These are phyloP conservation scores for Euura lappo DNA, from an alignment of 1,140 invertebrate species.

Conservation along the genomic window DNA sequence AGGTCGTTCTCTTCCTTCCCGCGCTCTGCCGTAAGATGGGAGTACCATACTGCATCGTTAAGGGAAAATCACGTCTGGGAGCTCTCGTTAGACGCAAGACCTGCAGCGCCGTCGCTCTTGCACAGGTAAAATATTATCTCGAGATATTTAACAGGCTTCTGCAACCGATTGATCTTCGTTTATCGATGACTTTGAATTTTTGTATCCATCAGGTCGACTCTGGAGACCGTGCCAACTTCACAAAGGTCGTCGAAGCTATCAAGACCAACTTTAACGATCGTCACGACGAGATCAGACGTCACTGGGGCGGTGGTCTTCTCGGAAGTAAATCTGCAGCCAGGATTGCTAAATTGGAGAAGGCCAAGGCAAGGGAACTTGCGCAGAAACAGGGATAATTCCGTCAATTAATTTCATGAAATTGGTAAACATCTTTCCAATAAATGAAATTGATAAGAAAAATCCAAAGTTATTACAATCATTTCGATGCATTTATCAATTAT, in stretches of 20 bases:
- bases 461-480: background rate
- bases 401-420: background rate
- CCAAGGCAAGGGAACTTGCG: constrained; percentile 91
- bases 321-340: constrained; percentile 94
- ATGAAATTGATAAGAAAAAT: too few species aligned
- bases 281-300: constrained; percentile 93
- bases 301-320: constrained; percentile 98
- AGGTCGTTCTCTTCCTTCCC: constrained; percentile 97
- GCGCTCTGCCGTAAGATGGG: constrained; percentile 99
- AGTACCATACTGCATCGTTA: constrained; percentile 98
- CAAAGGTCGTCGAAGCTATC: constrained; percentile 92
- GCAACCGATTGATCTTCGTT: too few species aligned
- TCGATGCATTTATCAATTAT: too few species aligned
- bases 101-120: constrained; percentile 85
- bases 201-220: constrained; percentile 70
- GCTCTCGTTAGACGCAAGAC: constrained; percentile 93
- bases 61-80: constrained; percentile 95
- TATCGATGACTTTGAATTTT: too few species aligned
- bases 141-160: background rate
- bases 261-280: constrained; percentile 99
- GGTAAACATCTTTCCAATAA: background rate
- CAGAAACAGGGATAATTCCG: constrained; percentile 77
- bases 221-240: constrained; percentile 82
- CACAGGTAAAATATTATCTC: constrained; percentile 67
- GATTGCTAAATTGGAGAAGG: constrained; percentile 93